A percentile compares a stretch with the other conserved stretches of the same genome.
These are phyloP conservation scores for Ornithoptera alexandrae DNA, from an alignment of 2,888 invertebrate species.

Conservation along the genomic window DNA sequence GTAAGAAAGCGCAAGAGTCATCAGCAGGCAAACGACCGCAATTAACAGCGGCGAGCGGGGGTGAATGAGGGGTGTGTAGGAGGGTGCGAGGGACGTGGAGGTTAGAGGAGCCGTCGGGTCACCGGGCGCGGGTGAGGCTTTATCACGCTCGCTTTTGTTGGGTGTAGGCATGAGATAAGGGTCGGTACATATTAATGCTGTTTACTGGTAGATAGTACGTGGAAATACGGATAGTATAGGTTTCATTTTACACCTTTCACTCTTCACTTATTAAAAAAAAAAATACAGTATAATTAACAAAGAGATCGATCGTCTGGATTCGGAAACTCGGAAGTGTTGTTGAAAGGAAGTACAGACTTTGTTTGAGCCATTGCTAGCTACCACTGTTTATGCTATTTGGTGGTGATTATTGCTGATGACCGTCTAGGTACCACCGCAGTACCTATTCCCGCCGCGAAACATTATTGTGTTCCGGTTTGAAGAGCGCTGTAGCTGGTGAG, in stretches of 20 bases:
- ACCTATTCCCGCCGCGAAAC: too few species aligned
- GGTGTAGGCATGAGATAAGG: constrained; percentile 26
- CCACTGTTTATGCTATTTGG: too few species aligned
- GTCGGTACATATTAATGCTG: constrained; percentile 42
- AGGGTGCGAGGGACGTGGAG: neutral
- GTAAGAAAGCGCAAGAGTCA: constrained; percentile 37
- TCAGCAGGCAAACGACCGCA: constrained; percentile 46
- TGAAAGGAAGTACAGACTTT: too few species aligned
- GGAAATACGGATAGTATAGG: constrained; percentile 34
- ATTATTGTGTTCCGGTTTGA: too few species aligned
- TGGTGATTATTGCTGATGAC: too few species aligned
- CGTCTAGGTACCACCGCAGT: too few species aligned
- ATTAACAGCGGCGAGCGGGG: constrained; percentile 43
- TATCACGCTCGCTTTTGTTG: constrained; percentile 29
- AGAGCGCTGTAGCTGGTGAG: too few species aligned
- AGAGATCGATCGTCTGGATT: too few species aligned
- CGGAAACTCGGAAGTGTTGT: too few species aligned
- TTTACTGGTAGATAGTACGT: constrained; percentile 18
- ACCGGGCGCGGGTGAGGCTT: constrained; percentile 41
- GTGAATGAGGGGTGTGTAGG: constrained; percentile 24
- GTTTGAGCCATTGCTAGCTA: too few species aligned
- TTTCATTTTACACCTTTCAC: neutral
- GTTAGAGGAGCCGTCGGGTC: constrained; percentile 32
- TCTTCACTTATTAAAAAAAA: neutral
- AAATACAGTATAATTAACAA: too few species aligned